Conservation (phyloP, 2,888 invertebrate genomes). For the Hypselothyrea guttata region DNA sequence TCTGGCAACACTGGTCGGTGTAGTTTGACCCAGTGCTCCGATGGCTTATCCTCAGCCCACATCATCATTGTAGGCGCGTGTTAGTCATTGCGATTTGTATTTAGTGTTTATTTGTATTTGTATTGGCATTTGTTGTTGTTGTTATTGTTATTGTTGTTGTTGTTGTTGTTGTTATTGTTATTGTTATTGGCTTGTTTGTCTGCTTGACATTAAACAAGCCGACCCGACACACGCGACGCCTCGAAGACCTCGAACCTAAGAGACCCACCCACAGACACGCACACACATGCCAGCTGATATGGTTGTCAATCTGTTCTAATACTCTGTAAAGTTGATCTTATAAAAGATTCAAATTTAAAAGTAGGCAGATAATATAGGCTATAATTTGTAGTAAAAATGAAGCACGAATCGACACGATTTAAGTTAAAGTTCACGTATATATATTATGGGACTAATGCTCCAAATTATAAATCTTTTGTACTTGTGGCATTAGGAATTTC, state of each 20-base stretch:
- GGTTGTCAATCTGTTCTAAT: constrained; percentile 1
- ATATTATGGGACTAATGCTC: too few species aligned
- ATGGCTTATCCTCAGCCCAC: constrained; percentile 5
- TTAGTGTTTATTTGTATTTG: constrained; percentile 60
- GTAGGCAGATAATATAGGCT: not conserved
- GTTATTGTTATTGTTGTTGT: constrained; percentile 46
- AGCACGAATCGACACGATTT: too few species aligned
- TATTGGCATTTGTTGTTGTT: constrained; percentile 46
- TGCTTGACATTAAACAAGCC: constrained; percentile 53
- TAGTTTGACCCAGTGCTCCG: not conserved
- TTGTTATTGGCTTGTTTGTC: constrained; percentile 71
- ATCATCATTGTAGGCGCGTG: constrained; percentile 52
- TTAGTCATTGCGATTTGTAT: constrained; percentile 64
- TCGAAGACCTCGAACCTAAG: constrained; percentile 21
- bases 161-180: constrained; percentile 55
- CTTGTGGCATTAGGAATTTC: too few species aligned
- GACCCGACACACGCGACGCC: constrained; percentile 33
- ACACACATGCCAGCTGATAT: constrained; percentile 17
- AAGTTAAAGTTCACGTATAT: too few species aligned
- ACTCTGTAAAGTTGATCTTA: constrained; percentile 2
- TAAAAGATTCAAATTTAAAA: not conserved
- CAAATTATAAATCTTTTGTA: too few species aligned
- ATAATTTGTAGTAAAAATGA: too few species aligned
- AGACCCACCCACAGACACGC: constrained; percentile 7
- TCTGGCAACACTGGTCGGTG: too few species aligned